Percentiles rank a stretch among this genome's conserved stretches.
These are phyloP conservation scores for Paraescarpia echinospica DNA, from an alignment of 1,140 invertebrate genomes.

Conservation along the genomic window DNA sequence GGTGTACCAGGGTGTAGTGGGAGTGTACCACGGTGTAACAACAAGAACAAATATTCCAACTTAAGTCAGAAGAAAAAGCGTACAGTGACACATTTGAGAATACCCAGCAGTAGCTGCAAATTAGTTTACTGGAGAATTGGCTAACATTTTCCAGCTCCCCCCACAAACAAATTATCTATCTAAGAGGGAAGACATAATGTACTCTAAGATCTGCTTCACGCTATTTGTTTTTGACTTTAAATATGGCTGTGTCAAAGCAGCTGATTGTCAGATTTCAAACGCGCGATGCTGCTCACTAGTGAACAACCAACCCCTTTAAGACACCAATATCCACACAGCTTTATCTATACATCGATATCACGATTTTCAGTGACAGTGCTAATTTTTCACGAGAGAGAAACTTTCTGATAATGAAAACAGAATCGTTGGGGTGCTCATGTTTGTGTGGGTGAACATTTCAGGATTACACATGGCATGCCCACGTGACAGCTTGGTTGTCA, in stretches of 20 bases:
- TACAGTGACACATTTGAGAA: too few species aligned
- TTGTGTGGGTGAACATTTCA: not conserved
- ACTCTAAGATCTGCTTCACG: not conserved
- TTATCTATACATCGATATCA: not conserved
- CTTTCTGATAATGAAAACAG: not conserved
- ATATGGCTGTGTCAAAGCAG: not conserved
- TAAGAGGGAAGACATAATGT: not conserved
- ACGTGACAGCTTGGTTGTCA: conserved; percentile 28
- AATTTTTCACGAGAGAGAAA: not conserved
- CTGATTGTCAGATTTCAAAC: not conserved
- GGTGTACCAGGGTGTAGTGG: too few species aligned
- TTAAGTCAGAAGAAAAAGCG: too few species aligned
- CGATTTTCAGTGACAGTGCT: not conserved
- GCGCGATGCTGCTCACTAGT: not conserved
- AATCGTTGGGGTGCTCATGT: conserved; percentile 3
- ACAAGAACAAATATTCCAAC: too few species aligned
- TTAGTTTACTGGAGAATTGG: too few species aligned
- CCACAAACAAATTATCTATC: not conserved
- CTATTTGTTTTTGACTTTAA: not conserved
- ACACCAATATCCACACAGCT: not conserved
- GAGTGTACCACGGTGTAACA: too few species aligned
- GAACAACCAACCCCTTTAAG: not conserved
- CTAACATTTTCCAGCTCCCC: too few species aligned
- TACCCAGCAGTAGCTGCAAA: too few species aligned
- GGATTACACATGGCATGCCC: conserved; percentile 26